phyloP scores from a whole-genome alignment of 2,888 invertebrate species.

The Schrankia costaestrigalis region DNA sequence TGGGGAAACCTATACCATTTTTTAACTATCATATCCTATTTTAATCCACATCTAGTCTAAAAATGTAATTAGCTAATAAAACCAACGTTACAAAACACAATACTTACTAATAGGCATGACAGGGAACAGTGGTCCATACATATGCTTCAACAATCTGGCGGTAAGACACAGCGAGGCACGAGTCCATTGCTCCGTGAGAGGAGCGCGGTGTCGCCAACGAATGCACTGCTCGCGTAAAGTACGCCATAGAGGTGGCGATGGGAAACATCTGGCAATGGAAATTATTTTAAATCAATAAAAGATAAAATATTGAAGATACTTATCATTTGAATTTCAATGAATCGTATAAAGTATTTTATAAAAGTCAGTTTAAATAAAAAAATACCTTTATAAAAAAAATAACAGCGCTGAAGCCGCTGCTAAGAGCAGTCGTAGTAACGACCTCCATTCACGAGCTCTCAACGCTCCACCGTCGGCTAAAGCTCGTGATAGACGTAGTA shows the following conservation, averaged over 20 bases:
- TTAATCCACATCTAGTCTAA: neutral
- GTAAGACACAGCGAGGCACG: constrained; percentile 94
- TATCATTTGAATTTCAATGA: neutral
- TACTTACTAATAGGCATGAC: constrained; percentile 87
- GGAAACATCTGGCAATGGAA: constrained; percentile 86
- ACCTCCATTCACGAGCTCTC: constrained; percentile 94
- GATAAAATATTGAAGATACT: neutral
- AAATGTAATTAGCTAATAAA: neutral
- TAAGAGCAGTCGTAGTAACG: constrained; percentile 91
- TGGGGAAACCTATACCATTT: too few relatives aligned
- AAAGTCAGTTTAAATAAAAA: neutral
- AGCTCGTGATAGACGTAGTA: constrained; percentile 90
- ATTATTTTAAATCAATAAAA: neutral
- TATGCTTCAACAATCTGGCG: constrained; percentile 89
- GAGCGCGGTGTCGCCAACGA: constrained; percentile 96
- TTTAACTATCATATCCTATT: too few relatives aligned
- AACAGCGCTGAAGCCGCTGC: constrained; percentile 92
- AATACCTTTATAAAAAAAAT: neutral
- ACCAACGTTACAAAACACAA: neutral
- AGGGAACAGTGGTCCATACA: constrained; percentile 93
- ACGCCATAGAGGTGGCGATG: constrained; percentile 97
- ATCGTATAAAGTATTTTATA: neutral
- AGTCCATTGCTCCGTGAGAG: constrained; percentile 97
- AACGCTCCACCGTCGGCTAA: constrained; percentile 77
- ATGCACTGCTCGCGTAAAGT: constrained; percentile 95